Evolutionary conservation across 2,888 invertebrate species (phyloP), one percentile per base, ranked within the genome.

Genomic region (Pycnomerus fuliginosus): DNA sequence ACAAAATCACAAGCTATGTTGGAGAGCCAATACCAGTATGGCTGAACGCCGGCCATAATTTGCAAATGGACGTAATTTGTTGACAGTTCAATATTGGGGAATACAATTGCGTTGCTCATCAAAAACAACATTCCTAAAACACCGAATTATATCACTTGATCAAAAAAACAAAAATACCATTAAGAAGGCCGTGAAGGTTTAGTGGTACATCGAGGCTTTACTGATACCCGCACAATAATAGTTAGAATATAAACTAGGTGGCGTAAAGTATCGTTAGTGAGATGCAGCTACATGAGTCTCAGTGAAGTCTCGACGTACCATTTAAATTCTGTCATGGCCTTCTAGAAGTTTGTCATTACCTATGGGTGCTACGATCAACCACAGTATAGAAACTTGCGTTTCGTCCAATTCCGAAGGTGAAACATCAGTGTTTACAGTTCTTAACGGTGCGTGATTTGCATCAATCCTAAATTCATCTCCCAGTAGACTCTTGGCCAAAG

Each of bases 1-100:
- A 73, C 1, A 3, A 75, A 57, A 69, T 89, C 87, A 57, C 77
- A 77, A 1, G 74, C 1, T 29, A 81, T 78, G 34, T 78, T 79
- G 2, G 78, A 71, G 1, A 74, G 24, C 89, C 89, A 90, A 67
- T 84, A 84, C 4, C 76, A 68, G 7, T 68, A 28, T 4, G 29
- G 15, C 11, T 13, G 33, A 12, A 84, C 78, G 2, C 86, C 84
- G 0, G 81, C 75, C 81, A 85, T 80, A 14, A 79, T 67, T 70
- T 87, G 86, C 22, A 86, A 64, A 55, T 82, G 82, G 15, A 85
- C 82, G 20, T 86, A 75, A 34, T 80, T 81, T 1, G 76, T 74
- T 3, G 67, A 62, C 5, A 80, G 75, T 68, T 90, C 89, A 37
- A 72, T 71, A 52, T 82, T 77, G 2, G 85, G 82, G 40, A 86